phyloP scores from a whole-genome alignment of 1,140 invertebrate species.

The Leptonema lineaticorne region DNA sequence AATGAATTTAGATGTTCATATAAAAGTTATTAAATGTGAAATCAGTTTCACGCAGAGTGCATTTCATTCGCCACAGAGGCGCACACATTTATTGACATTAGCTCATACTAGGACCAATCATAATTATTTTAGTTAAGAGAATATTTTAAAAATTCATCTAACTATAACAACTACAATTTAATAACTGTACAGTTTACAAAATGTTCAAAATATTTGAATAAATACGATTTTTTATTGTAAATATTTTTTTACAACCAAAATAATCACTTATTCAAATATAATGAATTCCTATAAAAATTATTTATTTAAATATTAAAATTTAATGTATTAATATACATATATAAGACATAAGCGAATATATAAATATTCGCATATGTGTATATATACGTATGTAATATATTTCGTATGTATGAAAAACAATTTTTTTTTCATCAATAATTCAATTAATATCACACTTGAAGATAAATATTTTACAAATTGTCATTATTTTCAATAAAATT shows the following conservation, averaged over 20 bases:
- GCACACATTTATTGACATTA: neutral
- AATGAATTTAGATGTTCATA: too few species aligned
- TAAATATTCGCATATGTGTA: constrained; percentile 23
- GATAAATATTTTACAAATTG: constrained; percentile 56
- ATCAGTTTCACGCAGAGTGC: too few species aligned
- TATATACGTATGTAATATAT: constrained; percentile 28
- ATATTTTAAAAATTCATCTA: constrained; percentile 38
- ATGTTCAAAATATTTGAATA: constrained; percentile 35
- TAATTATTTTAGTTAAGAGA: constrained; percentile 31
- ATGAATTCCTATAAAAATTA: constrained; percentile 38
- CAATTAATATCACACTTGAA: constrained; percentile 59
- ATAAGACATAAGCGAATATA: constrained; percentile 14
- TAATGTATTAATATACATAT: constrained; percentile 50
- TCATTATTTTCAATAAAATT: constrained; percentile 55
- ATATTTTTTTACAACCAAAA: constrained; percentile 18
- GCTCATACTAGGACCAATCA: constrained; percentile 12
- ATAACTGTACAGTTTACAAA: constrained; percentile 42
- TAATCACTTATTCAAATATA: constrained; percentile 34
- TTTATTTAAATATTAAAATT: constrained; percentile 49
- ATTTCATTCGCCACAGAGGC: neutral
- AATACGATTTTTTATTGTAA: constrained; percentile 32
- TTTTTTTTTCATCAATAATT: constrained; percentile 43
- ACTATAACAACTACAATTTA: constrained; percentile 41
- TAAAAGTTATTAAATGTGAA: too few species aligned
- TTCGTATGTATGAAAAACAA: constrained; percentile 46